Evolutionary conservation across 2,888 invertebrate species (phyloP).

Genomic region (Nipponacmea schrenckii): DNA sequence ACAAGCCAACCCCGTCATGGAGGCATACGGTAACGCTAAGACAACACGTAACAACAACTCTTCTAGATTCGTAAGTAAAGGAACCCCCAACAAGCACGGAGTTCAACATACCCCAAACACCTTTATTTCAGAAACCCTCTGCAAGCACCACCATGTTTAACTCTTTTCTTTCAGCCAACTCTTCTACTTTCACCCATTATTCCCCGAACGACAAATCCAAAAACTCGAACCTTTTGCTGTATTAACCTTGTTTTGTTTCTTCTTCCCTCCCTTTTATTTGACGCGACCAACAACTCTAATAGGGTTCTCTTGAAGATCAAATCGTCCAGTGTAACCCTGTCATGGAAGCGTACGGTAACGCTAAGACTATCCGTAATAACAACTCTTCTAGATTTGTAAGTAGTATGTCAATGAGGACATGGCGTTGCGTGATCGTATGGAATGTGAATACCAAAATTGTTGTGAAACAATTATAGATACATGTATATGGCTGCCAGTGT

Average conservation of each 20-base stretch:
- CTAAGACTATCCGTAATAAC: slow-evolving; percentile 81
- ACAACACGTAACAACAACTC: slow-evolving; percentile 95
- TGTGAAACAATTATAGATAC: background rate
- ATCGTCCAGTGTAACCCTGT: slow-evolving; percentile 94
- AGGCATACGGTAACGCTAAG: slow-evolving; percentile 66
- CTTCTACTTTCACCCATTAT: too few species aligned
- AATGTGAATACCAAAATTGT: background rate
- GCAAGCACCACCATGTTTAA: too few species aligned
- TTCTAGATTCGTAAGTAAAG: slow-evolving; percentile 97
- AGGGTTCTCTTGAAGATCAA: slow-evolving; percentile 98
- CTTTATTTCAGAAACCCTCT: too few species aligned
- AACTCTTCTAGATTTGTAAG: slow-evolving; percentile 99
- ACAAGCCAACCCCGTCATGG: slow-evolving; percentile 84
- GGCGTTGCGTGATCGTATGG: slow-evolving; percentile 6
- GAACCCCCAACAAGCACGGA: too few species aligned
- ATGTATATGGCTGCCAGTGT: background rate
- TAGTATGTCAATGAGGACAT: slow-evolving; percentile 63
- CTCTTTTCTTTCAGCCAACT: too few species aligned
- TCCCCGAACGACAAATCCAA: too few species aligned
- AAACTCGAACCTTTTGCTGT: too few species aligned
- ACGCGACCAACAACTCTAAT: too few species aligned
- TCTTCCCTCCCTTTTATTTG: background rate
- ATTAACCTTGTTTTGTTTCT: background rate
- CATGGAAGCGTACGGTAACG: slow-evolving; percentile 60
- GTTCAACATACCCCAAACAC: too few species aligned